phyloP scores from a whole-genome alignment of 2,888 invertebrate genomes.

The Heliothis peltigera region DNA sequence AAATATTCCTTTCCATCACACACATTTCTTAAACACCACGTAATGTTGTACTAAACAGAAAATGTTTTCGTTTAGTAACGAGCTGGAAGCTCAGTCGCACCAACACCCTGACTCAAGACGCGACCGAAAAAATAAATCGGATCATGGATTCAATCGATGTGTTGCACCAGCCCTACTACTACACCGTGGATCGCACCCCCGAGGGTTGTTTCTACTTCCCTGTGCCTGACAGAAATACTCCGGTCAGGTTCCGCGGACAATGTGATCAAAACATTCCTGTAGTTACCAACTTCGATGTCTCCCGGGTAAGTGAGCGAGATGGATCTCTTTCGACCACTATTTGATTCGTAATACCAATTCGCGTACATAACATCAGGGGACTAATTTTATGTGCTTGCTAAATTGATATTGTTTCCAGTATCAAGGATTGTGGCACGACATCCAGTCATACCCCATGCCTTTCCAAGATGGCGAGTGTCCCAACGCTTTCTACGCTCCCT shows the following conservation, averaged over 20 bases:
- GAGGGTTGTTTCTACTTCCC: conserved; percentile 64
- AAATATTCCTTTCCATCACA: background rate
- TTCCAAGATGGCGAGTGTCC: conserved; percentile 73
- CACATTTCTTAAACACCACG: background rate
- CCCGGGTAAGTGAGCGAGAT: conserved; percentile 42
- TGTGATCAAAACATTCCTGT: conserved; percentile 49
- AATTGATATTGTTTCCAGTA: conserved; percentile 61
- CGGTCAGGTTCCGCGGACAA: conserved; percentile 54
- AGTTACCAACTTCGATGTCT: conserved; percentile 47
- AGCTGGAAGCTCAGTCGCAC: conserved; percentile 77
- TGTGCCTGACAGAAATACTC: conserved; percentile 28
- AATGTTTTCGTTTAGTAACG: conserved; percentile 63
- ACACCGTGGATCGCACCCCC: conserved; percentile 60
- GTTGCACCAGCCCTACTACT: conserved; percentile 68
- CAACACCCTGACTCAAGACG: conserved; percentile 57
- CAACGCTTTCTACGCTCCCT: conserved; percentile 67
- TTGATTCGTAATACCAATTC: background rate
- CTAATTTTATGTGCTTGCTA: background rate
- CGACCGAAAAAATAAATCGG: conserved; percentile 62
- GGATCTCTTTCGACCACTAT: background rate
- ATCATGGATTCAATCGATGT: conserved; percentile 63
- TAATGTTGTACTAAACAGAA: background rate
- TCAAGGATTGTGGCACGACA: conserved; percentile 71
- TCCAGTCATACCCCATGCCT: conserved; percentile 69
- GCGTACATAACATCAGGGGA: background rate